Evolutionary conservation across 2,113 vertebrate genomes (phyloP).

Genomic region (Cebus imitator): DNA sequence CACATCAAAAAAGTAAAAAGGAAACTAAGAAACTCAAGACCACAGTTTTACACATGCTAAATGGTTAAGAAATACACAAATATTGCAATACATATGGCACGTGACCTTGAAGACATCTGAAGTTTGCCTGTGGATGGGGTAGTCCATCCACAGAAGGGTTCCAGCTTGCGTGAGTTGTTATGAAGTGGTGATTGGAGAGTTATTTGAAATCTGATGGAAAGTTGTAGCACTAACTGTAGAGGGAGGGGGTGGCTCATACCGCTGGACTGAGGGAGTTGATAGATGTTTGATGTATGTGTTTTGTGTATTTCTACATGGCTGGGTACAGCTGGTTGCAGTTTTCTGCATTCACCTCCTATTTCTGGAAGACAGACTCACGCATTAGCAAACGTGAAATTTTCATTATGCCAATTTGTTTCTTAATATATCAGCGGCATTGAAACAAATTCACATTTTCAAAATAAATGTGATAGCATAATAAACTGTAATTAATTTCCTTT

Average conservation of each 20-base stretch:
- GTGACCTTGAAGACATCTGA: background rate
- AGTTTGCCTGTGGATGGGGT: background rate
- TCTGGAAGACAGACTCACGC: background rate
- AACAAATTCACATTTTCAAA: conserved; percentile 48
- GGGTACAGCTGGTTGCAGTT: conserved; percentile 10
- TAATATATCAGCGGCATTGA: background rate
- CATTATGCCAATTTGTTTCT: conserved; percentile 29
- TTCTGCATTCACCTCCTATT: conserved; percentile 26
- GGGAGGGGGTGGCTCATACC: background rate
- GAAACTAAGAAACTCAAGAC: background rate
- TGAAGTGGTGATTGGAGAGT: background rate
- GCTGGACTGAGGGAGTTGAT: background rate
- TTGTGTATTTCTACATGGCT: background rate
- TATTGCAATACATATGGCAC: background rate
- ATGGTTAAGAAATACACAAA: background rate
- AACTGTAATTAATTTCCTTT: conserved; percentile 26
- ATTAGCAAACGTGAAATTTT: conserved; percentile 20
- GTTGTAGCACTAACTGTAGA: background rate
- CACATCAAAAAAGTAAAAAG: background rate
- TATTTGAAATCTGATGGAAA: background rate
- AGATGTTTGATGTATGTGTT: background rate
- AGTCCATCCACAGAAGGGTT: background rate
- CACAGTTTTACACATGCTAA: background rate
- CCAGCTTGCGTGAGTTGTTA: background rate
- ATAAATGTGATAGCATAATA: background rate